These are phyloP conservation scores for Motacilla alba DNA, from an alignment of 2,113 vertebrate species.

Conservation along the genomic window DNA sequence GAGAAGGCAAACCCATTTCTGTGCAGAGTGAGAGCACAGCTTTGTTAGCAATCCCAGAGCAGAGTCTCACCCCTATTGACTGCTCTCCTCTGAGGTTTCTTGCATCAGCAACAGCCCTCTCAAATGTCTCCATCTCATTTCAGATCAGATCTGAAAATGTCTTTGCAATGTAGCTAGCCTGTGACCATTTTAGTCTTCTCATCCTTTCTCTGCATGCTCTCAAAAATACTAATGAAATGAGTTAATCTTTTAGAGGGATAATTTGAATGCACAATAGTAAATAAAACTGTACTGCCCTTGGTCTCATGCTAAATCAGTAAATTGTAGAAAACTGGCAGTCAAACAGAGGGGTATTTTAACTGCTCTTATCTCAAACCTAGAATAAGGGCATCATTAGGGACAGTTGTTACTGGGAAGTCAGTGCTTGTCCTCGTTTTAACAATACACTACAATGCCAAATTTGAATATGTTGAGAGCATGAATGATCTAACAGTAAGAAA, in stretches of 20 bases:
- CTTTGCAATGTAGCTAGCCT: not conserved
- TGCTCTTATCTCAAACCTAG: conserved; percentile 40
- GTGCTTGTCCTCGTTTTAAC: conserved; percentile 42
- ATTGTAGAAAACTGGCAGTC: conserved; percentile 4
- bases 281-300: not conserved
- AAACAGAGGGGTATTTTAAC: conserved; percentile 22
- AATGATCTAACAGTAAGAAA: conserved; percentile 2
- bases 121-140: conserved; percentile 13
- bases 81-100: not conserved
- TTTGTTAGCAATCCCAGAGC: not conserved
- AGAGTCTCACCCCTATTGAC: not conserved
- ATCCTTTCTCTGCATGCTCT: not conserved
- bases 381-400: conserved; percentile 10
- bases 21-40: not conserved
- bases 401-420: conserved; percentile 14
- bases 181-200: not conserved
- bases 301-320: not conserved
- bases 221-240: conserved; percentile 32
- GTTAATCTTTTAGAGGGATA: not conserved
- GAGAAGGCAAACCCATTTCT: conserved; percentile 8
- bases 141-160: not conserved
- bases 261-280: not conserved
- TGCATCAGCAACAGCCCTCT: conserved; percentile 1
- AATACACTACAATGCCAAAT: conserved; percentile 11
- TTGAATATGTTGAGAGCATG: conserved; percentile 22